Conservation (phyloP, 1,140 invertebrate species). For the Drosophila seguyi region DNA sequence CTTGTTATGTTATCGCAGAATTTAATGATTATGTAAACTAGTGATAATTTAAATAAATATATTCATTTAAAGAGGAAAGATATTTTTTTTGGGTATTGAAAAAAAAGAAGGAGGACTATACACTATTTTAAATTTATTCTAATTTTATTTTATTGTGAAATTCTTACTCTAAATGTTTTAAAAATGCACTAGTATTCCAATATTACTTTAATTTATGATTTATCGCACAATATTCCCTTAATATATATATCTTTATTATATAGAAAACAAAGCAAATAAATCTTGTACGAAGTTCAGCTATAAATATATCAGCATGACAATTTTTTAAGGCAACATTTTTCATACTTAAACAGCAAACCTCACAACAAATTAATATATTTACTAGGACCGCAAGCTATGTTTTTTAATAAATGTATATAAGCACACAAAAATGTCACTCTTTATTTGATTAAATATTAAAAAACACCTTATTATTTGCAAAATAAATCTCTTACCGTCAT, state of each 20-base stretch:
- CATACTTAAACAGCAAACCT: no score
- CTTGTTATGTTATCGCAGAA: background rate
- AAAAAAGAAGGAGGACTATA: background rate
- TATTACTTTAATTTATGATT: background rate
- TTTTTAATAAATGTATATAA: background rate
- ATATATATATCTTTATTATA: no score
- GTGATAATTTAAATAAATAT: no score
- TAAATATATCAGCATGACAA: background rate
- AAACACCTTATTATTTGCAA: background rate
- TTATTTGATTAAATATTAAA: background rate
- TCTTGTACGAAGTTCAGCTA: no score
- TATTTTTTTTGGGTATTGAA: rapidly evolving
- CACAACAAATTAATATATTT: background rate
- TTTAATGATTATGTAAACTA: background rate
- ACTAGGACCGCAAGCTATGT: rapidly evolving
- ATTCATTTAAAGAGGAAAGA: no score
- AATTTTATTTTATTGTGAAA: background rate
- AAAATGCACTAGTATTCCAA: no score
- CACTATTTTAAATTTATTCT: no score
- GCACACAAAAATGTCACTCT: background rate
- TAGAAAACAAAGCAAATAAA: background rate
- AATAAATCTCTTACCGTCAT: constrained; percentile 8
- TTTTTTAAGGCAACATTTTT: no score
- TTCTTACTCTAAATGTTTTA: background rate
- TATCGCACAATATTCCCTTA: no score